Base-by-base conservation (phyloP, 2,797 vertebrate species). In the Crax fasciolata region DNA sequence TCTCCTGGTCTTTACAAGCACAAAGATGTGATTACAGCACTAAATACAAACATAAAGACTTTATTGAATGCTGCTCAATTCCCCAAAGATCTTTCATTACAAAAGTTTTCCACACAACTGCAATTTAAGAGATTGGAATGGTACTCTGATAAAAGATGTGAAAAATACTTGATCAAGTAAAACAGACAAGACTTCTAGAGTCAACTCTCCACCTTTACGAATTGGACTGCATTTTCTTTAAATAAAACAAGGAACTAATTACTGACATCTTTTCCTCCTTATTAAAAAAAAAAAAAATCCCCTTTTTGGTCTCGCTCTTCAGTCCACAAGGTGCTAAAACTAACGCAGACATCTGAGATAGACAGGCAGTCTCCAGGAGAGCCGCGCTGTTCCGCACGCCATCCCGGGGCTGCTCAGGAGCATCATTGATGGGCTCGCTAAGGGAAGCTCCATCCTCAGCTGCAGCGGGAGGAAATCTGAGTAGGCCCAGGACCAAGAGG, bases 11-110 rank as follows among this genome's bases (percentile, higher is more conserved):
- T 82, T 80, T 44, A 59, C 23, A 41, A 78, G 94, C 63, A 94
- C 87, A 96, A 96, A 96, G 76, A 94, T 94, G 83, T 61, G 75
- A 97, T 91, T 95, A 97, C 97, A 97, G 95, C 97, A 97, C 94
- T 92, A 98, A 98, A 98, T 99, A 99, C 98, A 99, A 99, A 99
- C 98, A 99, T 98, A 99, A 98, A 98, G 98, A 99, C 98, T 99
- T 99, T 99, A 99, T 99, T 99, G 98, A 98, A 98, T 97, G 98
- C 98, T 98, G 98, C 98, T 98, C 95, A 98, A 97, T 99, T 98
- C 98, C 98, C 98, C 98, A 97, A 98, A 98, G 98, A 97, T 98
- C 98, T 98, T 98, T 95, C 98, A 98, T 98, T 99, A 99, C 98
- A 99, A 99, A 99, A 98, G 98, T 98, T 98, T 98, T 98, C 98